Evolutionary conservation across 1,140 invertebrate genomes (phyloP).

Genomic region (Lucilia cuprina): DNA sequence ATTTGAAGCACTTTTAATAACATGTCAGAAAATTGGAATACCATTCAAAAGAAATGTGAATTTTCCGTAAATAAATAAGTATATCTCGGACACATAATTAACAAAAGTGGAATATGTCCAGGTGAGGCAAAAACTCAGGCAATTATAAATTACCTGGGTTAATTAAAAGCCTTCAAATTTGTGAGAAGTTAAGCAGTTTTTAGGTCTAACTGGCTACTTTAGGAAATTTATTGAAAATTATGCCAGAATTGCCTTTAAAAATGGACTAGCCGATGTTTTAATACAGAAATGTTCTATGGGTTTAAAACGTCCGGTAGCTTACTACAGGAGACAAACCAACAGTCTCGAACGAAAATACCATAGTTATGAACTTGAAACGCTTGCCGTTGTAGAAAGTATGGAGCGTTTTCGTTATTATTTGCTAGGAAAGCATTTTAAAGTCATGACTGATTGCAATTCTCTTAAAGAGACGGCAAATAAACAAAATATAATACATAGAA

Average conservation of each 20-base stretch:
- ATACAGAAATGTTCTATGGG: slow-evolving; percentile 37
- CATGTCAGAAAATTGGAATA: no score
- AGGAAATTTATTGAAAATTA: slow-evolving; percentile 39
- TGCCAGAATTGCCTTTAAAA: slow-evolving; percentile 44
- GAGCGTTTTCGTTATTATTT: no score
- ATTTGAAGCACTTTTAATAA: no score
- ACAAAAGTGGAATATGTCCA: no score
- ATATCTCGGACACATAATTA: no score
- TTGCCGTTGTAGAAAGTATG: no score
- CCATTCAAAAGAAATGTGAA: no score
- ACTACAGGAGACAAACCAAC: not conserved
- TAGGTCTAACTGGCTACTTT: slow-evolving; percentile 43
- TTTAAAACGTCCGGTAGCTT: slow-evolving; percentile 12
- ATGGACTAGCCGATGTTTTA: slow-evolving; percentile 45
- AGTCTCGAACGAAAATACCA: not conserved
- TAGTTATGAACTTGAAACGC: no score
- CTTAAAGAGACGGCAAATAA: not conserved
- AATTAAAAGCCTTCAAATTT: slow-evolving; percentile 44
- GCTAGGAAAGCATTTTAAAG: not conserved
- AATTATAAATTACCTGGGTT: slow-evolving; percentile 46
- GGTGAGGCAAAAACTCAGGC: slow-evolving; percentile 42
- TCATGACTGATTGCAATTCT: not conserved
- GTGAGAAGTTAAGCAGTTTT: slow-evolving; percentile 47
- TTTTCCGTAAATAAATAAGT: no score
- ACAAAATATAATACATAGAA: not conserved